These are phyloP conservation scores for Stomatorhinus walkeri DNA, from an alignment of 2,797 vertebrate species.

Conservation along the genomic window DNA sequence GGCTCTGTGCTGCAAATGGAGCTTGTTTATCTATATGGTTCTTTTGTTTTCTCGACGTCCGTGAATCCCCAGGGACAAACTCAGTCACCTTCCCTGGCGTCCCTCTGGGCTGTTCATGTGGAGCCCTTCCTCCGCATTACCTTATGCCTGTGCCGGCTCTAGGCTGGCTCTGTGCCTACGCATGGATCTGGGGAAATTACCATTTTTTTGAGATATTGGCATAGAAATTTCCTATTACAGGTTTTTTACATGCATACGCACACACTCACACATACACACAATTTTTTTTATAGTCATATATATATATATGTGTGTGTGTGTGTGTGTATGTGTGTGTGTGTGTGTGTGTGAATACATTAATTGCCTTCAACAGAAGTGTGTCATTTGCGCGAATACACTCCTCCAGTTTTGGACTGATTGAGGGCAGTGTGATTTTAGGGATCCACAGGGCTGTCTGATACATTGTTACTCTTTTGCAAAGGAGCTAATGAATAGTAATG, in stretches of 20 bases:
- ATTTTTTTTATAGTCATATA: neutral
- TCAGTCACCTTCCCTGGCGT: neutral
- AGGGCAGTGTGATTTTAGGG: neutral
- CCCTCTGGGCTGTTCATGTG: neutral
- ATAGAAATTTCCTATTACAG: neutral
- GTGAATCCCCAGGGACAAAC: neutral
- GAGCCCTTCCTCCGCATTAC: neutral
- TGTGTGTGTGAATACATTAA: neutral
- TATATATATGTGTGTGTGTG: neutral
- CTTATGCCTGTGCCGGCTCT: neutral
- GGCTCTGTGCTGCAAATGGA: neutral
- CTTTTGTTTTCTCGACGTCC: neutral
- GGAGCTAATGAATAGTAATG: constrained; percentile 13
- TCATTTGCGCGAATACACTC: neutral
- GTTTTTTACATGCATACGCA: neutral
- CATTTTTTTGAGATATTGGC: neutral
- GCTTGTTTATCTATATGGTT: neutral
- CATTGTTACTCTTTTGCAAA: neutral
- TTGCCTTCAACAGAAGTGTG: neutral
- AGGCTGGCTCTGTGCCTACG: neutral
- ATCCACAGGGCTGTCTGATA: neutral
- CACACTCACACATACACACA: neutral
- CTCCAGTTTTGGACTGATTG: neutral
- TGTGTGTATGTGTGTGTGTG: no score
- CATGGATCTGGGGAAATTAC: neutral